Base-by-base conservation (phyloP, 2,888 invertebrate genomes). In the Chymomyza amoena region DNA sequence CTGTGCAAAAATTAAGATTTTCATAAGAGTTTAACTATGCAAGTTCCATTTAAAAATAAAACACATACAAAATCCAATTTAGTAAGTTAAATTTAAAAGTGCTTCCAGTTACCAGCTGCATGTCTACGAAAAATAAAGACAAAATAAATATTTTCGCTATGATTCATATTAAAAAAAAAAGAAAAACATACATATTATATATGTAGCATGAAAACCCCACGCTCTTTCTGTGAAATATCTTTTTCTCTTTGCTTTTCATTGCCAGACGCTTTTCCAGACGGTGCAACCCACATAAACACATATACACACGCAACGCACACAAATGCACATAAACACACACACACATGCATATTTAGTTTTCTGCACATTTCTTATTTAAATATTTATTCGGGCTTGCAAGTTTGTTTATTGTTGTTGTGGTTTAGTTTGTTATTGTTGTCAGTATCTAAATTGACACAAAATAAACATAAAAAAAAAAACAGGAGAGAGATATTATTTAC, bases 301-400 rank as follows among this genome's bases (percentile, higher is more conserved):
- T 3, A 25, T 25, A 25, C 25, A 25, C 25, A 25, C 25, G 25
- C 25, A 25, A 25, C 25, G 25, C 25, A 25, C 25, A 25, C 25
- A 25, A 25, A 64, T 39, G 59, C 64, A 36, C 68, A 36, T 6
- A 9, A 36, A 36, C 0, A 13, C 39, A 13, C 39, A 39, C 39
- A 13, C 13, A 10, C 39, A 45, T 45, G 13, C 39, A 45, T 13
- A 13, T 45, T 73, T 69, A 82, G 68, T 78, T 77, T 74, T 68
- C 76, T 79, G 76, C 69, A 73, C 71, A 80, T 78, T 74, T 73
- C 74, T 68, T 78, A 70, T 70, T 78, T 85, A 82, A 85, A 81
- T 80, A 81, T 81, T 81, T 78, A 75, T 72, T 64, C 51, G 76
- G 76, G 76, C 72, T 64, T 72, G 83, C 83, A 82, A 72, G 72